phyloP scores from a whole-genome alignment of 2,113 vertebrate genomes.

The Toxotes jaculatrix region DNA sequence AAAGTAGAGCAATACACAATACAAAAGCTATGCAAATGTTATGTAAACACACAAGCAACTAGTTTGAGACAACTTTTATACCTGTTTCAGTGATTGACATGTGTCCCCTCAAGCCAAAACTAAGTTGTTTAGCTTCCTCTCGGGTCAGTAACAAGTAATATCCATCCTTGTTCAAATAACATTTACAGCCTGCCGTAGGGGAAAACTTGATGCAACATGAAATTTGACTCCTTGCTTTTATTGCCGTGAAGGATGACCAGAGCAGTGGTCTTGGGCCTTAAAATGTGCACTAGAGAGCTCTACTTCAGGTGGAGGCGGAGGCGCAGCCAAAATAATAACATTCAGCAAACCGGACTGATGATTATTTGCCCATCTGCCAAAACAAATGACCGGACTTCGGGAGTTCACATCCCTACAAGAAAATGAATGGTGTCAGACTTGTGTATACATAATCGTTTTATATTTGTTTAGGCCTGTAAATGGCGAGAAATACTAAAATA shows the following conservation, averaged over 20 bases:
- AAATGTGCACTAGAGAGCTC: neutral
- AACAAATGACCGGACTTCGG: neutral
- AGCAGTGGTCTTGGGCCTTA: neutral
- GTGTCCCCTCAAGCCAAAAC: neutral
- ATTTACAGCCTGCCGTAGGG: too few relatives aligned
- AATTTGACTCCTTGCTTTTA: neutral
- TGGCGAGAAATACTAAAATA: neutral
- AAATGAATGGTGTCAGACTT: too few relatives aligned
- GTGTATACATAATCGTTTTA: too few relatives aligned
- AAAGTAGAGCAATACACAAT: too few relatives aligned
- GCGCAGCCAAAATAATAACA: neutral
- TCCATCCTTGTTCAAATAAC: too few relatives aligned
- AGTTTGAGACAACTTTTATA: neutral
- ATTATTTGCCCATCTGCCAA: neutral
- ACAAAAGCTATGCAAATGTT: too few relatives aligned
- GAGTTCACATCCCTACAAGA: too few relatives aligned
- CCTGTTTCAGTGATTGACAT: neutral
- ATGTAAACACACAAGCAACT: neutral
- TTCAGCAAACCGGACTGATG: neutral
- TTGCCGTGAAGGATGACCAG: neutral
- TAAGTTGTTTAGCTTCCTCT: neutral
- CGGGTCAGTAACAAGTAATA: neutral
- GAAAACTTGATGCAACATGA: too few relatives aligned
- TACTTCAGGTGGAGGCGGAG: neutral
- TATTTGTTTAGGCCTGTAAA: neutral